phyloP scores from a whole-genome alignment of 1,140 invertebrate species.

The Idris sp. region DNA sequence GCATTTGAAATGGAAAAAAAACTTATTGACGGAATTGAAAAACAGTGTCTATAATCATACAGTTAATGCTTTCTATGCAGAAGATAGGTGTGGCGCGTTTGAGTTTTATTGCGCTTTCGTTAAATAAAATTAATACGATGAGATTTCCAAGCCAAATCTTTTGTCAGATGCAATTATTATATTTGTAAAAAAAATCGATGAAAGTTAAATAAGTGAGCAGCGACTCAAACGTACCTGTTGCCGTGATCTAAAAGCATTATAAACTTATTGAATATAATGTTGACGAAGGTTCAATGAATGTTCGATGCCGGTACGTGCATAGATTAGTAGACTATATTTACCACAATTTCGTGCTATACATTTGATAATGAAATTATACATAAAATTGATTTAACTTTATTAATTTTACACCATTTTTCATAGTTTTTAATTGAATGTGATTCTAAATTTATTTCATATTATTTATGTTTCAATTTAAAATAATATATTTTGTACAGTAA shows the following conservation, averaged over 20 bases:
- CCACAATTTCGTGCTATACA: constrained; percentile 14
- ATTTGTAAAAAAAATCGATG: constrained; percentile 30
- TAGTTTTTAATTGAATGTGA: too few species aligned
- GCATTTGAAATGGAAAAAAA: constrained; percentile 24
- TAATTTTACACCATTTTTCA: too few species aligned
- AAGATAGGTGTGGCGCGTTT: constrained; percentile 11
- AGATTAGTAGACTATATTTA: constrained; percentile 13
- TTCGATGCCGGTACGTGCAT: constrained; percentile 9
- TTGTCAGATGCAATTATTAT: constrained; percentile 18
- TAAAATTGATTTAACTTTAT: too few species aligned
- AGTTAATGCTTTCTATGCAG: constrained; percentile 18
- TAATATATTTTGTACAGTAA: too few species aligned
- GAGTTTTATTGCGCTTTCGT: constrained; percentile 26
- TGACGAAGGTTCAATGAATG: constrained; percentile 29
- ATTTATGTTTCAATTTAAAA: too few species aligned
- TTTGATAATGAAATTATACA: constrained; percentile 5
- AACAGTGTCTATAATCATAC: constrained; percentile 28
- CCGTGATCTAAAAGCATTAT: constrained; percentile 29
- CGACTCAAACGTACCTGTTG: constrained; percentile 33
- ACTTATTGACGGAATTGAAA: constrained; percentile 30
- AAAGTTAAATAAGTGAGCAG: constrained; percentile 23
- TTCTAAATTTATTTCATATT: too few species aligned
- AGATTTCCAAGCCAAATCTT: constrained; percentile 28
- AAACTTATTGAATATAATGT: constrained; percentile 31
- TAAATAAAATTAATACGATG: constrained; percentile 43